These are phyloP conservation scores for Ranitomeya variabilis DNA, from an alignment of 2,113 vertebrate genomes.

Conservation along the genomic window DNA sequence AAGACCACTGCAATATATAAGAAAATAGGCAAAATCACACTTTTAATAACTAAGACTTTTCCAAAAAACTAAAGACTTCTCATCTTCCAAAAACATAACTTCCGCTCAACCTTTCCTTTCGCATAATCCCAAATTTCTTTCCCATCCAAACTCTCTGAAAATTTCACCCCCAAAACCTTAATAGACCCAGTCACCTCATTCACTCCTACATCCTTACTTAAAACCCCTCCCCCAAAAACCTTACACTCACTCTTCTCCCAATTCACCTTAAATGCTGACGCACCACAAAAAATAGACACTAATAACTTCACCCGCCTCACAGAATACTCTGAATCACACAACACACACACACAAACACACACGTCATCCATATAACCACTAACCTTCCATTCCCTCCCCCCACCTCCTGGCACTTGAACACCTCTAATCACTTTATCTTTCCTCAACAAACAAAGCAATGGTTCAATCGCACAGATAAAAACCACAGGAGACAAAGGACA, in stretches of 20 bases:
- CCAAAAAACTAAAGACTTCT: not conserved
- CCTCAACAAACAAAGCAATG: not conserved
- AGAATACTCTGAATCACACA: too few relatives aligned
- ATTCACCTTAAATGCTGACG: too few relatives aligned
- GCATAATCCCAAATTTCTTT: not conserved
- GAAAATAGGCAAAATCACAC: not conserved
- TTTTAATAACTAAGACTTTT: not conserved
- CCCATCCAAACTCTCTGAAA: too few relatives aligned
- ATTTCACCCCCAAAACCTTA: too few relatives aligned
- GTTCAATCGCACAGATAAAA: constrained; percentile 11
- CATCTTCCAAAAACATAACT: not conserved
- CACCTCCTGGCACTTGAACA: not conserved
- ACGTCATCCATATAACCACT: too few relatives aligned
- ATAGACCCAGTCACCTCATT: too few relatives aligned
- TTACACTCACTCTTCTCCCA: not conserved
- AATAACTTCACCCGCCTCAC: too few relatives aligned
- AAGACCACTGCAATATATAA: not conserved
- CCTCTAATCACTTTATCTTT: not conserved
- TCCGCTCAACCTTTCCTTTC: not conserved
- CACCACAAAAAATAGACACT: too few relatives aligned
- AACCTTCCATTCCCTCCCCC: not conserved
- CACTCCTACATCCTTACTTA: too few relatives aligned
- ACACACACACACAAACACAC: not conserved
- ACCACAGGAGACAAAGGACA: not conserved
- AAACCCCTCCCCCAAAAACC: too few relatives aligned